phyloP scores from a whole-genome alignment of 1,140 invertebrate genomes.

The Zophobas morio region DNA sequence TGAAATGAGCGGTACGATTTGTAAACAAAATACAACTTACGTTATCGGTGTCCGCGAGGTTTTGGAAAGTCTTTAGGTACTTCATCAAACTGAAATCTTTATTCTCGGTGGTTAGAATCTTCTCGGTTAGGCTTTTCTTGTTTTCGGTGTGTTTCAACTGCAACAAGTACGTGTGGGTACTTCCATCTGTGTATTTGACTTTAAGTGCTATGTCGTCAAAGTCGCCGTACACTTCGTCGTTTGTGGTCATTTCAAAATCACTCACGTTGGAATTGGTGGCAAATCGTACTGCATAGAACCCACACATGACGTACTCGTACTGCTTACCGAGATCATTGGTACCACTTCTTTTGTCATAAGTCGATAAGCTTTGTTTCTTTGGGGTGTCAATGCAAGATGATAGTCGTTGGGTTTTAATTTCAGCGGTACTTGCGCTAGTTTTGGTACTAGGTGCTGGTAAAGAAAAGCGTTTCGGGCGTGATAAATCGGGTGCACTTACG shows the following conservation, averaged over 20 bases:
- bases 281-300: background rate
- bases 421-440: no score
- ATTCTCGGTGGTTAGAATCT: background rate
- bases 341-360: background rate
- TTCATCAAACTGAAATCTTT: background rate
- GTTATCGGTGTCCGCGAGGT: background rate
- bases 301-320: conserved; percentile 7
- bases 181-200: background rate
- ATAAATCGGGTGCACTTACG: no score
- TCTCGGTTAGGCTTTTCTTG: background rate
- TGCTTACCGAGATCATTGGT: background rate
- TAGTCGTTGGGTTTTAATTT: no score
- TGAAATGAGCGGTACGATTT: background rate
- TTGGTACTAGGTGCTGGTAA: no score
- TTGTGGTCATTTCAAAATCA: conserved; percentile 1
- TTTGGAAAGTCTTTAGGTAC: conserved; percentile 2
- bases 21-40: background rate
- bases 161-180: background rate
- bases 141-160: background rate
- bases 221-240: background rate
- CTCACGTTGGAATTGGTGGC: background rate
- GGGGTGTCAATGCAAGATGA: background rate
- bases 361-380: background rate
- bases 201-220: background rate
- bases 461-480: no score